Evolutionary conservation across 1,140 invertebrate species (phyloP).

Genomic region (Eueides isabella): DNA sequence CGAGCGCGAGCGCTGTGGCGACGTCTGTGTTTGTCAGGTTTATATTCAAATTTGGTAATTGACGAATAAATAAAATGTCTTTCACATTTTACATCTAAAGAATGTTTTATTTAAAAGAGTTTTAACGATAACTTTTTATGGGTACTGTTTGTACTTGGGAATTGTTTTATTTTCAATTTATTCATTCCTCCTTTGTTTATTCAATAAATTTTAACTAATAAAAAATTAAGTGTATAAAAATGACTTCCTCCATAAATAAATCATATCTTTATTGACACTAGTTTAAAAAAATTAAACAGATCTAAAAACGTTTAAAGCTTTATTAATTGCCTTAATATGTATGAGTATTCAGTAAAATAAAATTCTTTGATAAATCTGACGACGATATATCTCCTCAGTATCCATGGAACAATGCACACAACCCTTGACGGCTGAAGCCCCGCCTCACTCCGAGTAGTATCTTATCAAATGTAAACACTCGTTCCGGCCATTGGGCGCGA

Average conservation of each 20-base stretch:
- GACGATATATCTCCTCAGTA: conserved; percentile 21
- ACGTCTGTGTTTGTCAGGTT: conserved; percentile 30
- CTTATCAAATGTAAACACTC: conserved; percentile 79
- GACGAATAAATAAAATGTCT: conserved; percentile 17
- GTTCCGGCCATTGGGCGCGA: conserved; percentile 71
- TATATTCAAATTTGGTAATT: conserved; percentile 25
- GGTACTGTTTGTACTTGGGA: neutral
- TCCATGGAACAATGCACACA: conserved; percentile 21
- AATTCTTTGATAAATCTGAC: conserved; percentile 20
- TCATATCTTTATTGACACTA: no score
- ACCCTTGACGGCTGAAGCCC: conserved; percentile 31
- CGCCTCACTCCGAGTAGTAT: conserved; percentile 31
- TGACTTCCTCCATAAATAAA: neutral
- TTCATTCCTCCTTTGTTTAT: neutral
- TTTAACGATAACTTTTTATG: neutral
- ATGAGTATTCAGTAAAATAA: neutral
- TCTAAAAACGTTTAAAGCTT: neutral
- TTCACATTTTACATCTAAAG: neutral
- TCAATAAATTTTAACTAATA: neutral
- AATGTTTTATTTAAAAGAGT: neutral
- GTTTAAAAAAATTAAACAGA: no score
- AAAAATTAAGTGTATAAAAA: neutral
- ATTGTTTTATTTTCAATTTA: neutral
- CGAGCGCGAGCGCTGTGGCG: neutral
- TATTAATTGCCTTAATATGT: neutral